Conservation (phyloP, 2,888 invertebrate genomes). For the Tiliacea citrago region DNA sequence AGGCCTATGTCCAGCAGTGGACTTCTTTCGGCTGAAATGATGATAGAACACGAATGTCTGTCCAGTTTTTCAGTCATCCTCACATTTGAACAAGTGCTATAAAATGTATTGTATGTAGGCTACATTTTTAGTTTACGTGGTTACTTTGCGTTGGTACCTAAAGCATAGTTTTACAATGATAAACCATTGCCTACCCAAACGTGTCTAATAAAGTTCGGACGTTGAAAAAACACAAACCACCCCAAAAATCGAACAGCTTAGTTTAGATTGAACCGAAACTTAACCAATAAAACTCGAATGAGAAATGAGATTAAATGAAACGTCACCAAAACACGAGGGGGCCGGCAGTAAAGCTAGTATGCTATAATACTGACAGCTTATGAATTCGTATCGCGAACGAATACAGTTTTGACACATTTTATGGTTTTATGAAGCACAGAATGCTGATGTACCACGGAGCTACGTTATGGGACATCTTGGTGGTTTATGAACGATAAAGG, state of each 20-base stretch:
- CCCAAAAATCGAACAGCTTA: slow-evolving; percentile 36
- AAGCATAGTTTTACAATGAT: neutral
- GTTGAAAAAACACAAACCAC: neutral
- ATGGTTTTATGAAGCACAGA: slow-evolving; percentile 71
- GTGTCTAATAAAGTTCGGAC: neutral
- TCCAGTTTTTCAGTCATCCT: too few species aligned
- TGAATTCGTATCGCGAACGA: slow-evolving; percentile 71
- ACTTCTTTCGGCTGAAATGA: too few species aligned
- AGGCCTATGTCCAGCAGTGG: too few species aligned
- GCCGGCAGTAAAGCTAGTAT: slow-evolving; percentile 35
- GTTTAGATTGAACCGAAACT: slow-evolving; percentile 39
- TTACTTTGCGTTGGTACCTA: neutral
- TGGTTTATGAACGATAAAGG: slow-evolving; percentile 36
- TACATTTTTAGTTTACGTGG: neutral
- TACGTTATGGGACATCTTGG: slow-evolving; percentile 57
- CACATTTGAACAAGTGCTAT: neutral
- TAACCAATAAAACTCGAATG: slow-evolving; percentile 53
- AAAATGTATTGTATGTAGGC: neutral
- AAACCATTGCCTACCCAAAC: neutral
- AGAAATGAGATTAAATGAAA: slow-evolving; percentile 56
- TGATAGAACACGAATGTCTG: too few species aligned
- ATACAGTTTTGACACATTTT: slow-evolving; percentile 75
- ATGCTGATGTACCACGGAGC: slow-evolving; percentile 71
- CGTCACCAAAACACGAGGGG: slow-evolving; percentile 43
- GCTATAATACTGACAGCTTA: slow-evolving; percentile 70